Evolutionary conservation across 2,113 vertebrate species (phyloP).

Genomic region (Tamias sibiricus): DNA sequence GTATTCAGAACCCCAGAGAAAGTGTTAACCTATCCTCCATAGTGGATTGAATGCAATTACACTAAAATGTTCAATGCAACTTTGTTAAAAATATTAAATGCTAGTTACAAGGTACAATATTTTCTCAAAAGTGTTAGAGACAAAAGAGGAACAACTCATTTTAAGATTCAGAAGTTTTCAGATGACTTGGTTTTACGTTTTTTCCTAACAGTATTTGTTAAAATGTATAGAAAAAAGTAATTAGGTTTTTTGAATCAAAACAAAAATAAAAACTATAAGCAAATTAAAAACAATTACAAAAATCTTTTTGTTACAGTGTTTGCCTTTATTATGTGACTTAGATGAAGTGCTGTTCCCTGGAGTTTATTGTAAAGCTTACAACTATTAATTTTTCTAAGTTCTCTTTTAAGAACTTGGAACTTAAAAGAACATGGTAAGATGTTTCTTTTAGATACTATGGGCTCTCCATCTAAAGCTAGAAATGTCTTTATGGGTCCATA

Average conservation of each 20-base stretch:
- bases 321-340: background rate
- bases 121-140: background rate
- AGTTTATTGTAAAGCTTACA: background rate
- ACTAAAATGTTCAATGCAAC: background rate
- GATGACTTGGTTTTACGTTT: background rate
- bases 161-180: background rate
- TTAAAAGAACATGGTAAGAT: too few relatives aligned
- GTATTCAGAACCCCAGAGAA: background rate
- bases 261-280: background rate
- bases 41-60: background rate
- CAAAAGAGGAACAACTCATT: background rate
- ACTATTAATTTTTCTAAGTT: background rate
- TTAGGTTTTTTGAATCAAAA: background rate
- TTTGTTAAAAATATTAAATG: conserved; percentile 6
- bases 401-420: too few relatives aligned
- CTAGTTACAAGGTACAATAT: background rate
- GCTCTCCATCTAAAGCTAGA: background rate
- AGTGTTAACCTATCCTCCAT: background rate
- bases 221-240: background rate
- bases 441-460: background rate
- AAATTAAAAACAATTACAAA: background rate
- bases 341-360: background rate
- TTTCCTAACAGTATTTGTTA: background rate
- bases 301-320: background rate
- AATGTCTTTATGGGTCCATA: background rate